Base-by-base conservation (phyloP, 2,888 invertebrate genomes). In the Trileptium ribeirensis region DNA sequence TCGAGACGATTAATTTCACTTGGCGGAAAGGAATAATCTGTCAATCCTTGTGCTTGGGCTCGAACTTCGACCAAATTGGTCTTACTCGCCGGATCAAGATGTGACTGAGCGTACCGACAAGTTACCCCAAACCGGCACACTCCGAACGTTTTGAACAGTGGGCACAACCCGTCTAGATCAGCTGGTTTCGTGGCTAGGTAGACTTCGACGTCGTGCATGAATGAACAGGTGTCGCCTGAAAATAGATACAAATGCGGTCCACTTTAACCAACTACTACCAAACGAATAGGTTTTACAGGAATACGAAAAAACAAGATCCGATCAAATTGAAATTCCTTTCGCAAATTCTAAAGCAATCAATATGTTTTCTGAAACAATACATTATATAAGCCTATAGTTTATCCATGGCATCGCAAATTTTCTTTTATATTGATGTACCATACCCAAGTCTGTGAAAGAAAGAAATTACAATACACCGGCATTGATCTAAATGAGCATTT, bases 81-180 rank as follows among this genome's bases (percentile, higher is more conserved):
- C 83, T 77, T 86, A 78, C 67, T 87, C 86, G 39, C 85, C 87
- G 85, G 93, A 31, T 86, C 92, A 1, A 94, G 91, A 89, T 98
- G 97, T 83, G 90, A 90, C 77, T 91, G 91, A 31, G 94, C 94
- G 91, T 93, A 96, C 82, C 96, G 88, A 84, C 98, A 98, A 2
- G 94, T 91, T 38, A 95, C 90, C 0, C 97, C 96, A 86, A 94
- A 92, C 0, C 92, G 92, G 89, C 98, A 98, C 87, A 91, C 92
- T 0, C 98, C 98, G 85, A 88, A 90, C 1, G 87, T 89, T 64
- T 89, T 87, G 86, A 88, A 92, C 36, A 90, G 83, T 67, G 90
- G 89, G 84, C 92, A 92, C 1, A 85, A 83, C 0, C 86, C 85
- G 74, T 90, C 92, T n/a, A 90, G 82, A 84, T 90, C 89, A 83